Evolutionary conservation across 2,888 invertebrate species (phyloP).

Genomic region (Micoletzkya japonica): DNA sequence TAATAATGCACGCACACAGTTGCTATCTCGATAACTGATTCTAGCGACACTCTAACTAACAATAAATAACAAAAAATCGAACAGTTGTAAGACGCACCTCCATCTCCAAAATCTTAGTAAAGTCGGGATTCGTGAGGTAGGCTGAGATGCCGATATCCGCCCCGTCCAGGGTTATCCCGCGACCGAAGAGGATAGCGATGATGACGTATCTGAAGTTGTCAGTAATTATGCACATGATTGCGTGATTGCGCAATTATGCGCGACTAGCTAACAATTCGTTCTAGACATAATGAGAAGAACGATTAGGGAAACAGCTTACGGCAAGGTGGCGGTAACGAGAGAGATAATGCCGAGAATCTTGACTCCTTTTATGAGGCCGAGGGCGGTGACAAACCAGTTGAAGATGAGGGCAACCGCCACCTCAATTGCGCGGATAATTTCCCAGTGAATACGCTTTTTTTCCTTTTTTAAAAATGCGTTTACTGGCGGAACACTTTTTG

Average conservation of each 20-base stretch:
- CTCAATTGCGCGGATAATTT: too few relatives aligned
- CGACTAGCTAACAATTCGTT: not conserved
- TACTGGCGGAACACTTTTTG: too few relatives aligned
- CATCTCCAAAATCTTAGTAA: constrained; percentile 29
- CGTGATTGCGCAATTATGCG: not conserved
- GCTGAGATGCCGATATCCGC: constrained; percentile 50
- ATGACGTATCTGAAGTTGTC: constrained; percentile 30
- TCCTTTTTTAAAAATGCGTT: too few relatives aligned
- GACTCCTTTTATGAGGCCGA: not conserved
- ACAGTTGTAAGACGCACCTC: not conserved
- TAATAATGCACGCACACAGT: too few relatives aligned
- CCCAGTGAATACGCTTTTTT: too few relatives aligned
- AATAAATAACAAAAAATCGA: not conserved
- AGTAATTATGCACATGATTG: not conserved
- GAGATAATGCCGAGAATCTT: not conserved
- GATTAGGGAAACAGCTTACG: not conserved
- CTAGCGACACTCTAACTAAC: too few relatives aligned
- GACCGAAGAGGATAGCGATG: constrained; percentile 44
- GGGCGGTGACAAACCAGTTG: not conserved
- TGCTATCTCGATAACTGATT: too few relatives aligned
- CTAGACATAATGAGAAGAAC: not conserved
- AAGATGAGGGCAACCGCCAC: not conserved
- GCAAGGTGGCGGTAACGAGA: constrained; percentile 4
- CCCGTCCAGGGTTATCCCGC: constrained; percentile 44
- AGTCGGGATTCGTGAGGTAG: constrained; percentile 53